Evolutionary conservation across 53 echinoderm and acorn worm species (phyloP), one percentile per base, ranked within the genome.

Genomic region (Echinometra lucunter): DNA sequence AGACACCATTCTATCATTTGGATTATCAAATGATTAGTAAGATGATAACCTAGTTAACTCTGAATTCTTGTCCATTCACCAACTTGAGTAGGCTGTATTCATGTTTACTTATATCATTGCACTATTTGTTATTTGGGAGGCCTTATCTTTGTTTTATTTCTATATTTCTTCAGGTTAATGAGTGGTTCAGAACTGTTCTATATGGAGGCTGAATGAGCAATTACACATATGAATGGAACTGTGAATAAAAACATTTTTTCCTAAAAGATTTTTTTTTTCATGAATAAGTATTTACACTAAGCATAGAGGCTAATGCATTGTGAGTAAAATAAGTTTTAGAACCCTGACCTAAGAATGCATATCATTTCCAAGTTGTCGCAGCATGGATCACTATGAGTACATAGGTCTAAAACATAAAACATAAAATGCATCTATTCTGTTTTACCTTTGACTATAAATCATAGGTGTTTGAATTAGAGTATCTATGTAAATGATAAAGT

Each of bases 11-110:
- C 28, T 80, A 80, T 15, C 19, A 80, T 37, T 40, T 6, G 38
- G 40, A 80, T 80, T 19, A 40, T 80, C 80, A 80, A 28, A 27
- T 83, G 85, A 80, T 85, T 53, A 85, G 4, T 23, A 78, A 85
- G 30, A 49, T n/a, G 49, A 85, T 85, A 53, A 85, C 85, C 85
- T 85, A 53, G 10, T 78, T 85, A n/a, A 47, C 44, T 30, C 47
- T n/a, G 25, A 28, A 40, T 42, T 78, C 78, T 19, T 78, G 18
- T 21, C 37, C n/a, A 35, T 37, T 66, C 21, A 66, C 18, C 66
- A 27, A 10, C 27, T 66, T 66, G 27, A 66, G 1, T 6, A 47
- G 9, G 4, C 49, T 47, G n/a, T n/a, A 8, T 12, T 67, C 28
- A 67, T 30, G 25, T 67, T n/a, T n/a, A n/a, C 23, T 67, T 67